A percentile compares a stretch with the other conserved stretches of the same genome.
Conservation (phyloP, 2,113 vertebrate species). For the Carassius gibelio region DNA sequence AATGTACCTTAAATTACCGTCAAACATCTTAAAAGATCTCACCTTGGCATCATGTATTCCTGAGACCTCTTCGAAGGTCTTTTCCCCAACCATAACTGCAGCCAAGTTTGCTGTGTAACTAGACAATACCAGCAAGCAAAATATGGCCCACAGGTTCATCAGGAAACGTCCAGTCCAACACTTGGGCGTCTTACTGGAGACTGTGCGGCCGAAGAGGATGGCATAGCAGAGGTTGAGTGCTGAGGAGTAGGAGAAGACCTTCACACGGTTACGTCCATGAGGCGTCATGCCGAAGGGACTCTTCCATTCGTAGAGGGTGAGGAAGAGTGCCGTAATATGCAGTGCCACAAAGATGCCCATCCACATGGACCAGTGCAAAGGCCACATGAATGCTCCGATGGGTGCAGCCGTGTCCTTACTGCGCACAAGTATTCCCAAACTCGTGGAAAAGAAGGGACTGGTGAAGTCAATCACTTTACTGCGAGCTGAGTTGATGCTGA, state of each 20-base stretch:
- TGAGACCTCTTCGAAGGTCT: constrained; percentile 91
- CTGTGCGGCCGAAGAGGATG: constrained; percentile 92
- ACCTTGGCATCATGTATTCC: constrained; percentile 97
- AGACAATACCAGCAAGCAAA: constrained; percentile 96
- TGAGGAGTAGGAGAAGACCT: constrained; percentile 95
- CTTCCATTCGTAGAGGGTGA: constrained; percentile 96
- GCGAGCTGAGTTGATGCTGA: constrained; percentile 93
- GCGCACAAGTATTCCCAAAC: constrained; percentile 93
- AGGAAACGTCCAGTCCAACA: constrained; percentile 94
- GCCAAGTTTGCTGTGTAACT: constrained; percentile 97
- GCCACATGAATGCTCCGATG: constrained; percentile 96
- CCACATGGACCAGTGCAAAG: constrained; percentile 98
- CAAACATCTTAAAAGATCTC: constrained; percentile 45
- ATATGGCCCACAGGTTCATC: constrained; percentile 99
- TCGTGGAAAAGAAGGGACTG: constrained; percentile 97
- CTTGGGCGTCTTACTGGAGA: constrained; percentile 95
- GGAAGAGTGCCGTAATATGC: constrained; percentile 90
- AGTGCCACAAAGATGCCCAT: constrained; percentile 92
- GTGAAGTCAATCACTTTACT: constrained; percentile 95
- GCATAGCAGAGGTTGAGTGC: constrained; percentile 98
- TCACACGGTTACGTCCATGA: constrained; percentile 86
- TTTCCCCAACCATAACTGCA: constrained; percentile 96
- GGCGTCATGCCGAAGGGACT: constrained; percentile 96
- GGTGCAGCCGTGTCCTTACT: constrained; percentile 88
- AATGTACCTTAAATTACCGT: neutral